These are phyloP conservation scores for Darevskia nairensis DNA, from an alignment of 2,797 vertebrate species.

Conservation along the genomic window DNA sequence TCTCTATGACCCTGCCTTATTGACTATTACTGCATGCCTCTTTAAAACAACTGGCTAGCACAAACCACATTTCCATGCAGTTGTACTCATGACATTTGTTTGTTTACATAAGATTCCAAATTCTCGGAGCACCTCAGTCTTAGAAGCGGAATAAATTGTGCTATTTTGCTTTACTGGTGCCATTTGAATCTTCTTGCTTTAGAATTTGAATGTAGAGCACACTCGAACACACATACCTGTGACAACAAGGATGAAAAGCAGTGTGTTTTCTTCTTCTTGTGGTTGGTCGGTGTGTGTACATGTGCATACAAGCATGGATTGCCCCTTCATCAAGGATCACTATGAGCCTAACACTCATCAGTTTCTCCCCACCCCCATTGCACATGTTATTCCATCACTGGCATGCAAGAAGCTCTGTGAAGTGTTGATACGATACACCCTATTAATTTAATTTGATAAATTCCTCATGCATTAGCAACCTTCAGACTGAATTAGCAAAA, in stretches of 20 bases:
- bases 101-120: not conserved
- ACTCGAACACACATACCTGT: not conserved
- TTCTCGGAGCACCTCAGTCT: not conserved
- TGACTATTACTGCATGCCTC: not conserved
- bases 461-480: not conserved
- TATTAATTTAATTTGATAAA: conserved; percentile 48
- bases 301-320: not conserved
- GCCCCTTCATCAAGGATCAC: not conserved
- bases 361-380: conserved; percentile 9
- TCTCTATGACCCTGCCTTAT: not conserved
- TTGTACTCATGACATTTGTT: not conserved
- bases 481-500: conserved; percentile 17
- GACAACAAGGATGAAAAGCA: not conserved
- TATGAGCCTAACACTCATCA: not conserved
- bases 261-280: not conserved
- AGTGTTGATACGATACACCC: not conserved
- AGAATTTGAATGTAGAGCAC: not conserved
- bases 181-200: not conserved
- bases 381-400: not conserved
- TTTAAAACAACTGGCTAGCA: not conserved
- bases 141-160: not conserved
- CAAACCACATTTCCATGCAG: not conserved
- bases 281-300: too few species aligned
- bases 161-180: not conserved
- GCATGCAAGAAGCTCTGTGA: not conserved